Evolutionary conservation across 2,888 invertebrate genomes (phyloP), one percentile per base, ranked within the genome.

Genomic region (Notodonta ziczac): DNA sequence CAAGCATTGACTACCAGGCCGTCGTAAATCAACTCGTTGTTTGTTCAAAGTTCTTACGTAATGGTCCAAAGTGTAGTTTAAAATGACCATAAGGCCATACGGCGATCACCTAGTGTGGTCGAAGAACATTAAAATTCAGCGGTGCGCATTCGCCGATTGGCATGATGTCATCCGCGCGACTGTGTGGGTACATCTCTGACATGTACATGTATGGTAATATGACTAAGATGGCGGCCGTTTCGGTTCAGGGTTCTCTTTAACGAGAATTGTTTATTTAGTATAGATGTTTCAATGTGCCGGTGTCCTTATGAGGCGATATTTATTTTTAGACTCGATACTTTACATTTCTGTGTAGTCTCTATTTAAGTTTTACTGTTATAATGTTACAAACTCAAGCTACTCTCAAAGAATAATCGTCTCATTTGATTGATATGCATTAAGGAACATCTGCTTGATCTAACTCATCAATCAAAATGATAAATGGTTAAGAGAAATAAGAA

Each of bases 151-250:
- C 71, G 78, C 75, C 81, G 74, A 76, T 74, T 59, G 74, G 76
- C 67, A 88, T 93, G 93, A 93, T 90, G 90, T 93, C 93, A 93
- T 86, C 80, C 66, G 64, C 71, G 64, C 62, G 65, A 65, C 66
- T 83, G 86, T 82, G 89, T 86, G 82, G 73, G 72, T 60, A 69
- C 63, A 68, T 58, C 65, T 70, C 71, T 61, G 80, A 85, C 84
- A 85, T 78, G 75, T 74, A 86, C 91, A 75, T 89, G 87, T 88
- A 91, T 78, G 89, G 88, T 80, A 84, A 89, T 89, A 86, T 89
- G 89, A 89, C 88, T 90, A 89, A 90, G 81, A 86, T 83, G 80
- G 83, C 80, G 74, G 75, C 73, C 72, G 73, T 85, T 88, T 86
- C 81, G 78, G 84, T 82, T 87, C 87, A 88, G 82, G 86, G 88